Evolutionary conservation across 2,797 vertebrate genomes (phyloP).

Genomic region (Enteromius fasciolatus): DNA sequence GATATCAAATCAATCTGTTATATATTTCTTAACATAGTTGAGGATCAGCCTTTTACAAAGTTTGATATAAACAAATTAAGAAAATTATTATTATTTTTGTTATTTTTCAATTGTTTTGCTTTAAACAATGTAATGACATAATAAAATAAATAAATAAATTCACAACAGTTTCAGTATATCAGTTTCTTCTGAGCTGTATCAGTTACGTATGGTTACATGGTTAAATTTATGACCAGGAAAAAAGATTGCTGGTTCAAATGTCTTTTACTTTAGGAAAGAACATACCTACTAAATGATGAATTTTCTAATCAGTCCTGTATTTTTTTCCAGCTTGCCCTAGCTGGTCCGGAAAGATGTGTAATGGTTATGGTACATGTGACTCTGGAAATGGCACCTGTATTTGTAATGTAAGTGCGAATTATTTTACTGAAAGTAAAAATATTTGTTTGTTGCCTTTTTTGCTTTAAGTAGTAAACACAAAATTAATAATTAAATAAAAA

Average conservation of each 20-base stretch:
- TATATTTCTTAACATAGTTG: too few species aligned
- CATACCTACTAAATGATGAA: neutral
- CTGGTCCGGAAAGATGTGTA: slow-evolving; percentile 82
- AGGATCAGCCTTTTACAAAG: too few species aligned
- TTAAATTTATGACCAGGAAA: neutral
- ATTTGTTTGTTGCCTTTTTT: too few species aligned
- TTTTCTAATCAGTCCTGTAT: slow-evolving; percentile 1
- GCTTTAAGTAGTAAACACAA: too few species aligned
- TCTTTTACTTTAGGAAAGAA: neutral
- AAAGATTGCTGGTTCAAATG: too few species aligned
- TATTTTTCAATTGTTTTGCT: too few species aligned
- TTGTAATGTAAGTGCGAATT: slow-evolving; percentile 81
- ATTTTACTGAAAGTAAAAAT: neutral
- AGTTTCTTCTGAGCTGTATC: neutral
- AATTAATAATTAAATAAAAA: neutral
- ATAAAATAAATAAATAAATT: too few species aligned
- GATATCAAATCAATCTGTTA: too few species aligned
- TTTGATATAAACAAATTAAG: too few species aligned
- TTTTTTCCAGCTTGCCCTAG: slow-evolving; percentile 85
- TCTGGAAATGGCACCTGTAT: slow-evolving; percentile 91
- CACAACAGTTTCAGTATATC: neutral
- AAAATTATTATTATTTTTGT: too few species aligned
- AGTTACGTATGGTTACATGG: neutral
- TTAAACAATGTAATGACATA: too few species aligned
- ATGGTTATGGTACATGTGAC: slow-evolving; percentile 82